These are phyloP conservation scores for Pseudobourletiella spinata DNA, from an alignment of 1,140 invertebrate genomes.

Conservation along the genomic window DNA sequence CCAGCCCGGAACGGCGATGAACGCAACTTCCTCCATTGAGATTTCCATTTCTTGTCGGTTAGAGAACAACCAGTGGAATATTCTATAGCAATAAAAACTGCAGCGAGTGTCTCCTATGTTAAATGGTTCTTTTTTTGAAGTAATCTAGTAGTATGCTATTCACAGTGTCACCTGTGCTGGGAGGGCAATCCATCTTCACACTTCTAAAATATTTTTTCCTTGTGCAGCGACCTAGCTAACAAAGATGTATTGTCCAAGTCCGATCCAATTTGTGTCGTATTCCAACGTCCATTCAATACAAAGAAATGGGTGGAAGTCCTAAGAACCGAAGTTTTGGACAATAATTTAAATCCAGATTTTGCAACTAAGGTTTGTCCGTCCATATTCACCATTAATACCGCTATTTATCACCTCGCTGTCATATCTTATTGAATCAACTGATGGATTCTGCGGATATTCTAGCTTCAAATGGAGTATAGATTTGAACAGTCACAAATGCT, in stretches of 20 bases:
- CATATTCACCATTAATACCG: no score
- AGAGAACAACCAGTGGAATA: background rate
- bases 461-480: slow-evolving; percentile 36
- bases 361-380: slow-evolving; percentile 43
- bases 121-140: no score
- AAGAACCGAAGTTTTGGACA: slow-evolving; percentile 50
- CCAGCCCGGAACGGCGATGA: background rate
- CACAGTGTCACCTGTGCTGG: background rate
- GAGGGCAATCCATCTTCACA: background rate
- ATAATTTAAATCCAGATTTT: slow-evolving; percentile 52
- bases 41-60: slow-evolving; percentile 7
- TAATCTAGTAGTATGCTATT: no score
- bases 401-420: background rate
- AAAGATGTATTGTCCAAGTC: slow-evolving; percentile 52
- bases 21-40: slow-evolving; percentile 4
- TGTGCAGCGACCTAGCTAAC: slow-evolving; percentile 49
- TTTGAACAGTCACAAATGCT: slow-evolving; percentile 47
- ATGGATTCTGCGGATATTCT: background rate
- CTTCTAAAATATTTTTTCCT: slow-evolving; percentile 36
- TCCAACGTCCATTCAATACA: slow-evolving; percentile 42
- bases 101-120: no score
- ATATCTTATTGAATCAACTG: background rate
- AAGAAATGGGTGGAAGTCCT: slow-evolving; percentile 47
- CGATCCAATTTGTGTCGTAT: slow-evolving; percentile 53
- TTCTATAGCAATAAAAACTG: slow-evolving; percentile 1